Conservation (phyloP, 2,113 vertebrate genomes). For the Oreamnos americanus region DNA sequence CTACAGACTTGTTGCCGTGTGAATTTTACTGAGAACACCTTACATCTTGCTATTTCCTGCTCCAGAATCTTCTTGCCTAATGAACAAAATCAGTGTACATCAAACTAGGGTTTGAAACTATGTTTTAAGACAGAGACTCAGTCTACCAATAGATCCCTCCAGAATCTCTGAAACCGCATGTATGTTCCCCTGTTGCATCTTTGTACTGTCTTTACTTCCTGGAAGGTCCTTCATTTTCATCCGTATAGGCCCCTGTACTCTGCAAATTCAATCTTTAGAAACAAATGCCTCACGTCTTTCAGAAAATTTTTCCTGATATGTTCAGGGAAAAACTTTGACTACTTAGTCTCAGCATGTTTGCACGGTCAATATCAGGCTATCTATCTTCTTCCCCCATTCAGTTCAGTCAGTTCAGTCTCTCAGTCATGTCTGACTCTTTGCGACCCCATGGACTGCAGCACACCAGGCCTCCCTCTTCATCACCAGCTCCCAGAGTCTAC, state of each 20-base stretch:
- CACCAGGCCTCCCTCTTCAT: not conserved
- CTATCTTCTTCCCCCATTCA: not conserved
- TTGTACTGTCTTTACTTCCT: not conserved
- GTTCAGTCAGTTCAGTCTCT: not conserved
- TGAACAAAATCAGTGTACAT: not conserved
- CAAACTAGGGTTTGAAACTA: not conserved
- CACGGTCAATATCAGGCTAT: not conserved
- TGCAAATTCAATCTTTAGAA: not conserved
- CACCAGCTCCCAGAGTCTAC: rapidly evolving
- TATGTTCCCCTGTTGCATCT: not conserved
- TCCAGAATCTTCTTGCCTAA: not conserved
- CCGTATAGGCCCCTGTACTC: too few species aligned
- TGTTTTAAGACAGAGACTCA: not conserved
- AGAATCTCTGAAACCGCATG: not conserved
- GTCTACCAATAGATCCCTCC: not conserved
- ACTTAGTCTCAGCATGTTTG: not conserved
- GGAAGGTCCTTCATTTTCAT: not conserved
- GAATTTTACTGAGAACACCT: not conserved
- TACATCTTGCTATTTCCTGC: not conserved
- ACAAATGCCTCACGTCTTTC: not conserved
- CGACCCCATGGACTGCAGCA: rapidly evolving
- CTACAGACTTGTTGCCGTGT: not conserved
- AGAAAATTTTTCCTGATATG: not conserved
- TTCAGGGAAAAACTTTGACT: not conserved
- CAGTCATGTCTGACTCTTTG: not conserved